Conservation (phyloP, 2,888 invertebrate species). For the Protonemura montana region DNA sequence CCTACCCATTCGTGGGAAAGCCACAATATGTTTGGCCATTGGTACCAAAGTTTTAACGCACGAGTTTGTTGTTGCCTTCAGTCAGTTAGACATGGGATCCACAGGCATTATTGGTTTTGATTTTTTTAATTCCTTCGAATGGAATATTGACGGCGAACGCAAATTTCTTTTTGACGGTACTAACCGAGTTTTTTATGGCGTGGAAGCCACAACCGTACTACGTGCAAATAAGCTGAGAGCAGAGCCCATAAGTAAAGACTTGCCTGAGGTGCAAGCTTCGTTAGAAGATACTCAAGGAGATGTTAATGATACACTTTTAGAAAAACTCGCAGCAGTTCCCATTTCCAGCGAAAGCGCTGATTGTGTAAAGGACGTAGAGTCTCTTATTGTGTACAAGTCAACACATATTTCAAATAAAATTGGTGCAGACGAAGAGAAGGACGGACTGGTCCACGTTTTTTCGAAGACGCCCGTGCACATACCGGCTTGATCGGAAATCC, state of each 20-base stretch:
- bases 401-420: no score
- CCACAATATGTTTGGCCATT: slow-evolving; percentile 5
- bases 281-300: no score
- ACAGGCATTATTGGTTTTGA: slow-evolving; percentile 7
- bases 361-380: no score
- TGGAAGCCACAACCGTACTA: neutral
- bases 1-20: neutral
- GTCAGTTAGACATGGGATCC: neutral
- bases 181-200: neutral
- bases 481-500: no score
- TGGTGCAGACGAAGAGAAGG: no score
- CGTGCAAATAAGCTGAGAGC: no score
- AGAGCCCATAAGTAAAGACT: neutral
- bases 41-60: neutral
- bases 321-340: no score
- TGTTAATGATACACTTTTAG: no score
- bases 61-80: neutral
- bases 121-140: neutral
- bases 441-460: no score
- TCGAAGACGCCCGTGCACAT: no score
- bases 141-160: neutral
- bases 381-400: no score
- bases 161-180: neutral
- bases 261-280: neutral
- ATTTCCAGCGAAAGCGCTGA: no score